Percentiles rank a stretch among this genome's conserved stretches.
phyloP scores from a whole-genome alignment of 2,888 invertebrate genomes.

The Euclidia mi region DNA sequence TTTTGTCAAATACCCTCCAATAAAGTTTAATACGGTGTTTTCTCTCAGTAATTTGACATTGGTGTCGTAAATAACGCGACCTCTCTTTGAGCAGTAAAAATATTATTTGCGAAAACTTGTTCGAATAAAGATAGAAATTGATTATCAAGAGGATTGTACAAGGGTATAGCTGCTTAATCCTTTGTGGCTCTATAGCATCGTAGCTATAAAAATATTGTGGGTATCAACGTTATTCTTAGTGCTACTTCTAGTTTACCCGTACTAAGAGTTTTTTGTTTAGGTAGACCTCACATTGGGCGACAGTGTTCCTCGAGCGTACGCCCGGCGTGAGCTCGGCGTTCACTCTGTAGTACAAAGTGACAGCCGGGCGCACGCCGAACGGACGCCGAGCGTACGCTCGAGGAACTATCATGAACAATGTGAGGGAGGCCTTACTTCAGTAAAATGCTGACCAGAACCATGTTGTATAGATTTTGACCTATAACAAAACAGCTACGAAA shows the following conservation, averaged over 20 bases:
- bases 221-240: background rate
- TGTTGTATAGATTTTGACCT: too few relatives aligned
- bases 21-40: slow-evolving; percentile 45
- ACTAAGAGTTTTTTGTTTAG: background rate
- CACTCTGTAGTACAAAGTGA: too few relatives aligned
- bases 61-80: slow-evolving; percentile 45
- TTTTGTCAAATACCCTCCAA: slow-evolving; percentile 34
- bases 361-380: too few relatives aligned
- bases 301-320: too few relatives aligned
- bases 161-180: slow-evolving; percentile 40
- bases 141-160: slow-evolving; percentile 13
- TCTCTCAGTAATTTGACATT: slow-evolving; percentile 32
- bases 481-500: too few relatives aligned
- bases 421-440: too few relatives aligned
- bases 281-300: too few relatives aligned
- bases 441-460: too few relatives aligned
- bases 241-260: background rate
- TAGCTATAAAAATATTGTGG: slow-evolving; percentile 47
- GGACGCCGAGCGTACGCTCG: too few relatives aligned
- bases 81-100: slow-evolving; percentile 40
- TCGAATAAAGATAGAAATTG: slow-evolving; percentile 11
- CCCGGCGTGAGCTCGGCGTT: too few relatives aligned
- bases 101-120: slow-evolving; percentile 43
- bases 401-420: too few relatives aligned
- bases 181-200: slow-evolving; percentile 27